Conservation (phyloP, 2,797 vertebrate genomes). For the Pangasius larnaudii region DNA sequence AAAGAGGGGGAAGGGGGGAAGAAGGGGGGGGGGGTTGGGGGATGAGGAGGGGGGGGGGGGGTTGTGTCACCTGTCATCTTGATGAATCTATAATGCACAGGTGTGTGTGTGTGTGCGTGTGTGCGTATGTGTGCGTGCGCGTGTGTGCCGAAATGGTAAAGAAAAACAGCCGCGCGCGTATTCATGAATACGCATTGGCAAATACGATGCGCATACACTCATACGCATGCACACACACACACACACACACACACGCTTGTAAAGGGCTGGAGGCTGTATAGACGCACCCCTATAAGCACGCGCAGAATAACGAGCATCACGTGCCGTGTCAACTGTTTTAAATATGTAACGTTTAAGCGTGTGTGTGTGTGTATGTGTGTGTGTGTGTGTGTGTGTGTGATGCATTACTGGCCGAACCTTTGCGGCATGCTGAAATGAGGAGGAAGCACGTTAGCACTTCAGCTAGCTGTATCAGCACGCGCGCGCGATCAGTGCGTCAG, state of each 20-base stretch:
- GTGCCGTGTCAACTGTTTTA: constrained; percentile 6
- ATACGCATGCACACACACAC: constrained; percentile 10
- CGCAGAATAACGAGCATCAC: constrained; percentile 20
- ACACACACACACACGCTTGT: neutral
- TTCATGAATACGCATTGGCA: constrained; percentile 40
- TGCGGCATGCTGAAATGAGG: constrained; percentile 15
- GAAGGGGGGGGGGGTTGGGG: constrained; percentile 1
- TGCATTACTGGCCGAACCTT: constrained; percentile 17
- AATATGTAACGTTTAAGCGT: neutral
- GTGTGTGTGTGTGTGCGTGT: constrained; percentile 3
- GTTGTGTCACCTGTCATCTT: constrained; percentile 49
- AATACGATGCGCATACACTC: constrained; percentile 10
- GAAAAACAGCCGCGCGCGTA: constrained; percentile 38
- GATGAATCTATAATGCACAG: constrained; percentile 40
- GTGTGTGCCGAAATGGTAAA: neutral
- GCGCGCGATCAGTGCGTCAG: neutral
- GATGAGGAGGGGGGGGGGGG: neutral
- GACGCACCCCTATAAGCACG: constrained; percentile 11
- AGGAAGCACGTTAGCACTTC: neutral
- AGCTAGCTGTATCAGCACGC: neutral
- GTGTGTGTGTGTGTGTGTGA: neutral
- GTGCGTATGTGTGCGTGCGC: neutral
- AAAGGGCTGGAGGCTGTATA: neutral
- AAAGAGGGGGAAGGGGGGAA: constrained; percentile 11
- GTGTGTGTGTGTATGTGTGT: neutral